Percentiles rank a stretch among this genome's conserved stretches.
phyloP scores from a whole-genome alignment of 2,113 vertebrate species.

The Dunckerocampus dactyliophorus region DNA sequence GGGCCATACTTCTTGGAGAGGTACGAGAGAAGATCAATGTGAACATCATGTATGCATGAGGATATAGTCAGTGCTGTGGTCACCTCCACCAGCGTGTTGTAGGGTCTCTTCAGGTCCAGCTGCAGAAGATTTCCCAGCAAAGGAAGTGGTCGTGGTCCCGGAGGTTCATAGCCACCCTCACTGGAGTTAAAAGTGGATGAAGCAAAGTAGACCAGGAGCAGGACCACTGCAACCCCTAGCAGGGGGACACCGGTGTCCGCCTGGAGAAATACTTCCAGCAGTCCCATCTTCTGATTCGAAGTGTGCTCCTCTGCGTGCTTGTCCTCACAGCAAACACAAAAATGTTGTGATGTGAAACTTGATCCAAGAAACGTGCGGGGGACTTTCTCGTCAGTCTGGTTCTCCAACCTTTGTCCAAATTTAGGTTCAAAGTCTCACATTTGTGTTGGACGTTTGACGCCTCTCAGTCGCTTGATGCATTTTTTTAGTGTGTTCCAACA shows the following conservation, averaged over 20 bases:
- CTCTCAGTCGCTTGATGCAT: background rate
- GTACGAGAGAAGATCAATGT: constrained; percentile 9
- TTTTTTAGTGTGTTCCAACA: too few relatives aligned
- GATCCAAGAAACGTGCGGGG: background rate
- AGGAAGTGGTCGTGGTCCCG: constrained; percentile 37
- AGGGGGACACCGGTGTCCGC: background rate
- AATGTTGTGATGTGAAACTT: background rate
- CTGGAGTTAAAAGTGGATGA: constrained; percentile 1
- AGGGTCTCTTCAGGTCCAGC: constrained; percentile 27
- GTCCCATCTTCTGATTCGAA: constrained; percentile 8
- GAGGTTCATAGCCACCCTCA: constrained; percentile 4
- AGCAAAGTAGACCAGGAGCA: constrained; percentile 8
- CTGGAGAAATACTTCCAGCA: constrained; percentile 4
- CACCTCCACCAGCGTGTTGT: constrained; percentile 21
- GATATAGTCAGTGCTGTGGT: background rate
- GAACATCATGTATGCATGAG: background rate
- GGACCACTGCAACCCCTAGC: constrained; percentile 11
- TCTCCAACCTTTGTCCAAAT: background rate
- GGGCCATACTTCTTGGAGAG: constrained; percentile 41
- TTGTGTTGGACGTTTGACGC: background rate
- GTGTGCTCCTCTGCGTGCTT: background rate
- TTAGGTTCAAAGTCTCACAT: background rate
- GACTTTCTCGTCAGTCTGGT: background rate
- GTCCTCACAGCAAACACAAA: background rate
- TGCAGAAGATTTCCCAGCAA: constrained; percentile 50